phyloP scores from a whole-genome alignment of 2,888 invertebrate genomes.

The Timandra comae region DNA sequence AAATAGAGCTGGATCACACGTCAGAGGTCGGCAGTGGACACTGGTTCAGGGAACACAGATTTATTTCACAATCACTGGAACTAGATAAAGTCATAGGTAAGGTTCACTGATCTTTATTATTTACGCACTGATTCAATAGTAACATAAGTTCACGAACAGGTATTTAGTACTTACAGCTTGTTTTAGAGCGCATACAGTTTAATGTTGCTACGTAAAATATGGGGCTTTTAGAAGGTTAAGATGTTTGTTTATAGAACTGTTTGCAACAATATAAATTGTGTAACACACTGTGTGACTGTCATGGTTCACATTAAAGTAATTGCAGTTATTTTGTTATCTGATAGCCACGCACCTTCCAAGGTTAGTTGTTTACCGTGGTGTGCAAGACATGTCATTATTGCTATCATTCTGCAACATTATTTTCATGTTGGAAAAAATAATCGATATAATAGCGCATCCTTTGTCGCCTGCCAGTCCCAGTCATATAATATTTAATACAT shows the following conservation, averaged over 20 bases:
- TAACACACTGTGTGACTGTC: too few relatives aligned
- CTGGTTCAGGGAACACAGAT: slow-evolving; percentile 81
- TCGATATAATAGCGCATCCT: slow-evolving; percentile 23
- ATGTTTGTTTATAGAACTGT: too few relatives aligned
- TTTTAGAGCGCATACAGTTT: neutral
- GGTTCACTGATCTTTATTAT: slow-evolving; percentile 28
- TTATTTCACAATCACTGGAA: slow-evolving; percentile 79
- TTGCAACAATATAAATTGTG: too few relatives aligned
- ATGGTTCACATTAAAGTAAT: slow-evolving; percentile 11
- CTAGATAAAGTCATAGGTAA: slow-evolving; percentile 74
- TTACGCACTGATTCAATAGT: slow-evolving; percentile 3
- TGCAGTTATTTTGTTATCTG: slow-evolving; percentile 25
- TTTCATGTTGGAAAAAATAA: slow-evolving; percentile 19
- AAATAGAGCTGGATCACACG: slow-evolving; percentile 74
- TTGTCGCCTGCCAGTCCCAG: slow-evolving; percentile 19
- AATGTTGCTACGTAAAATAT: neutral
- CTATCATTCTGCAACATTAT: slow-evolving; percentile 34
- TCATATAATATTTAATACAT: slow-evolving; percentile 4
- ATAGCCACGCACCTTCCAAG: slow-evolving; percentile 30
- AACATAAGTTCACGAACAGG: neutral
- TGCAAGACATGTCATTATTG: slow-evolving; percentile 26
- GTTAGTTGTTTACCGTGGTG: slow-evolving; percentile 18
- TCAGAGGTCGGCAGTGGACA: slow-evolving; percentile 77
- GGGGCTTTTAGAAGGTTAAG: neutral
- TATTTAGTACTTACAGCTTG: slow-evolving; percentile 2